Percentiles rank a stretch among this genome's conserved stretches.
phyloP scores from a whole-genome alignment of 2,888 invertebrate species.

The Mechanitis messenoides region DNA sequence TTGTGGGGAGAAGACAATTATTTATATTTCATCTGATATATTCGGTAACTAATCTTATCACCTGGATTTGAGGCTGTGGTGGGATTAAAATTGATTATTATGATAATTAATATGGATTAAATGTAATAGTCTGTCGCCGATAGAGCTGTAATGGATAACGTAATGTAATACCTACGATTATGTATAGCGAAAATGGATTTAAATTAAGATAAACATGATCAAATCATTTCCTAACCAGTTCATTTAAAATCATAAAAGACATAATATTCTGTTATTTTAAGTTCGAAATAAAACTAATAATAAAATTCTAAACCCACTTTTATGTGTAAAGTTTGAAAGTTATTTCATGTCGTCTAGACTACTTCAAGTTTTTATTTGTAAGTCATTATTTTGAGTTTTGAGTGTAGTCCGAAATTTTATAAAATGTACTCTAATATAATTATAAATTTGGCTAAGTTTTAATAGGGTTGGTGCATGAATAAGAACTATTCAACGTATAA shows the following conservation, averaged over 20 bases:
- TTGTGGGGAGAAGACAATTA: constrained; percentile 52
- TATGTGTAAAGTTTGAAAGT: not conserved
- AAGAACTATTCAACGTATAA: no score
- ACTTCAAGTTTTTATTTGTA: constrained; percentile 7
- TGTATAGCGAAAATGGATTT: not conserved
- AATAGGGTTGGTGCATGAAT: no score
- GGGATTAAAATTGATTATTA: constrained; percentile 16
- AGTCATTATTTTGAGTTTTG: constrained; percentile 2
- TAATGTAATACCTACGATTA: not conserved
- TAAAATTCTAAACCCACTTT: not conserved
- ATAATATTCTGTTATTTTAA: not conserved
- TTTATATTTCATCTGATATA: constrained; percentile 52
- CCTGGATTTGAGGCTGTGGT: constrained; percentile 12
- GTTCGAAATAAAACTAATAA: not conserved
- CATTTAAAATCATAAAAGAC: not conserved
- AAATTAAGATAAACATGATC: not conserved
- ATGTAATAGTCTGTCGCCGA: constrained; percentile 6
- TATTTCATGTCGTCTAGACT: constrained; percentile 22
- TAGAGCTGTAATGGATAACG: not conserved
- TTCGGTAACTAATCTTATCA: constrained; percentile 18
- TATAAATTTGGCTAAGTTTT: no score
- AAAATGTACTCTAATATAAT: no score
- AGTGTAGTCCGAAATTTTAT: not conserved
- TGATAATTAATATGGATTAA: constrained; percentile 16
- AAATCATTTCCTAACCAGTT: no score